Conservation (phyloP, 1,140 invertebrate species). For the Chymomyza costata region DNA sequence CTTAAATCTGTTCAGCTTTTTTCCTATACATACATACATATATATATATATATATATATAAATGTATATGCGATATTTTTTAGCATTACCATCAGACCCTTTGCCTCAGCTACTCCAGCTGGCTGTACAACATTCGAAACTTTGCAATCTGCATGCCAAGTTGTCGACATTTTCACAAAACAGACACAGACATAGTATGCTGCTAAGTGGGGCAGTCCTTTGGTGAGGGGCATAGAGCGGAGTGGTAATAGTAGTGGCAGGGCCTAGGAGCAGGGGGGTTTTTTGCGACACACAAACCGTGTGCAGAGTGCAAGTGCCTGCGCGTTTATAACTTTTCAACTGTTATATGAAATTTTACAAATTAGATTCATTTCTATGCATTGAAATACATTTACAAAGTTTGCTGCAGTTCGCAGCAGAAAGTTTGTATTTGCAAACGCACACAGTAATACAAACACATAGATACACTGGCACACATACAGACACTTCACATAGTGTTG, state of each 20-base stretch:
- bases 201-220: slow-evolving; percentile 11
- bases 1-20: slow-evolving; percentile 67
- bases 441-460: slow-evolving; percentile 29
- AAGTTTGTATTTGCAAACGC: slow-evolving; percentile 60
- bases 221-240: not conserved
- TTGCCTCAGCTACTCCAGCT: too few relatives aligned
- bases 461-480: slow-evolving; percentile 3
- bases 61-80: too few relatives aligned
- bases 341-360: slow-evolving; percentile 73
- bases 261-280: slow-evolving; percentile 1
- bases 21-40: too few relatives aligned
- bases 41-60: too few relatives aligned
- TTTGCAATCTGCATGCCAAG: slow-evolving; percentile 72
- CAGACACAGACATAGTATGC: slow-evolving; percentile 38
- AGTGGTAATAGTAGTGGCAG: not conserved
- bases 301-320: slow-evolving; percentile 66
- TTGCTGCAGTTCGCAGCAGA: slow-evolving; percentile 44
- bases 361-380: slow-evolving; percentile 74
- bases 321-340: slow-evolving; percentile 73
- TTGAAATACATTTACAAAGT: slow-evolving; percentile 73
- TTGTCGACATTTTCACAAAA: slow-evolving; percentile 72
- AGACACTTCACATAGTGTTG: slow-evolving; percentile 8
- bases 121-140: slow-evolving; percentile 47
- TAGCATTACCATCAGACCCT: too few relatives aligned
- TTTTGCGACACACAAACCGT: slow-evolving; percentile 31